A percentile compares a stretch with the other conserved stretches of the same genome.
Conservation (phyloP, 2,113 vertebrate genomes). For the Pionites leucogaster region DNA sequence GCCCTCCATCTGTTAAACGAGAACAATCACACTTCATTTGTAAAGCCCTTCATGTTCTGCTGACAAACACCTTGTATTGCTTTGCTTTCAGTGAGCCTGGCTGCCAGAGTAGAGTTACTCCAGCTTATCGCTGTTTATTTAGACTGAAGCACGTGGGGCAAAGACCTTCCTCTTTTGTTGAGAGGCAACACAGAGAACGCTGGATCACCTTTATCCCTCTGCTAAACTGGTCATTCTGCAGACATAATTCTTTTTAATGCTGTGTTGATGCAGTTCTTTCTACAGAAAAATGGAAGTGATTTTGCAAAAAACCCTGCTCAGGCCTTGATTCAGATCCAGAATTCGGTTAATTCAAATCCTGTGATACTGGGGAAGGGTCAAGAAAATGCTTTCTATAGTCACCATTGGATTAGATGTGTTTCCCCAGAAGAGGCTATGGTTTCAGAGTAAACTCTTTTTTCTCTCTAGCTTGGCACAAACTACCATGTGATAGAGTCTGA, state of each 20-base stretch:
- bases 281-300: neutral
- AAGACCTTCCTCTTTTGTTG: neutral
- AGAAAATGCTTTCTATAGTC: neutral
- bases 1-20: neutral
- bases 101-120: neutral
- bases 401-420: neutral
- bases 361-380: neutral
- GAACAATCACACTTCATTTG: neutral
- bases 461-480: neutral
- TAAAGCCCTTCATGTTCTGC: neutral
- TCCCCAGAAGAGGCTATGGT: neutral
- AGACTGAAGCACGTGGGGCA: neutral
- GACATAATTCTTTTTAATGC: neutral
- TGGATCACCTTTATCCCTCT: neutral
- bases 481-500: neutral
- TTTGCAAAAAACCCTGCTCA: neutral
- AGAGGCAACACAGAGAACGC: neutral
- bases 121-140: neutral
- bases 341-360: neutral
- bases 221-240: neutral
- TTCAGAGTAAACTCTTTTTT: slow-evolving; percentile 11
- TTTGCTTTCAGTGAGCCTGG: neutral
- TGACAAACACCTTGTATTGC: neutral
- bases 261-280: neutral
- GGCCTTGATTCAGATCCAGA: neutral